Percentiles rank a stretch among this genome's conserved stretches.
Evolutionary conservation across 2,888 invertebrate species (phyloP).

Genomic region (Tuta absoluta): DNA sequence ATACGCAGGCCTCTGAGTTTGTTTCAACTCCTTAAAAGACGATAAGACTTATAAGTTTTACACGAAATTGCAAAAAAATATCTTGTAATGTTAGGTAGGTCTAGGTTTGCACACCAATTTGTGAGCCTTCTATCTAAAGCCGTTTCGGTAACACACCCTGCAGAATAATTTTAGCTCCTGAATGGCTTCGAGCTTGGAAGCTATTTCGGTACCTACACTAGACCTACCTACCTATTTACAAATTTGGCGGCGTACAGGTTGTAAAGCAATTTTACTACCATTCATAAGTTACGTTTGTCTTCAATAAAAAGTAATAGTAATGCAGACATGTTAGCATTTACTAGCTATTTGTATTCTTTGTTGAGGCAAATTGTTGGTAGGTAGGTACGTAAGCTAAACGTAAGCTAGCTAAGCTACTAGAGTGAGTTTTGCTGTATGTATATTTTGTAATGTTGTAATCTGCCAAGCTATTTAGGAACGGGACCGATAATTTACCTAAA

Average conservation of each 20-base stretch:
- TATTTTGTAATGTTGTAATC: too few species aligned
- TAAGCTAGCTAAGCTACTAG: too few species aligned
- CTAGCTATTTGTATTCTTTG: slow-evolving; percentile 4
- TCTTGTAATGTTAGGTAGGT: too few species aligned
- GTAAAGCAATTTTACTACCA: slow-evolving; percentile 23
- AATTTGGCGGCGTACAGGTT: slow-evolving; percentile 23
- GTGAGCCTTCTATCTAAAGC: background rate
- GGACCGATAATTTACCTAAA: too few species aligned
- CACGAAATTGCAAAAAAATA: too few species aligned
- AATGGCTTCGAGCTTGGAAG: background rate
- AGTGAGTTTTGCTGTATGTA: too few species aligned
- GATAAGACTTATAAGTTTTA: too few species aligned
- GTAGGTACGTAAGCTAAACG: too few species aligned
- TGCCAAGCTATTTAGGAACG: too few species aligned
- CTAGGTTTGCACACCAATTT: too few species aligned
- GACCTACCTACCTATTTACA: slow-evolving; percentile 12
- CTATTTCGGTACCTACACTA: background rate
- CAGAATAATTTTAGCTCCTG: background rate
- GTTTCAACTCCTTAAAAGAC: too few species aligned
- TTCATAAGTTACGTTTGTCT: slow-evolving; percentile 6
- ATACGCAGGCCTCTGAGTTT: too few species aligned
- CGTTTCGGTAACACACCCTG: background rate
- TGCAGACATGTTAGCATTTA: slow-evolving; percentile 13
- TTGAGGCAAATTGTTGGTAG: background rate
- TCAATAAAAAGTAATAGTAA: slow-evolving; percentile 5